Evolutionary conservation across 2,888 invertebrate species (phyloP), one percentile per base, ranked within the genome.

Genomic region (Pasiphila rectangulata): DNA sequence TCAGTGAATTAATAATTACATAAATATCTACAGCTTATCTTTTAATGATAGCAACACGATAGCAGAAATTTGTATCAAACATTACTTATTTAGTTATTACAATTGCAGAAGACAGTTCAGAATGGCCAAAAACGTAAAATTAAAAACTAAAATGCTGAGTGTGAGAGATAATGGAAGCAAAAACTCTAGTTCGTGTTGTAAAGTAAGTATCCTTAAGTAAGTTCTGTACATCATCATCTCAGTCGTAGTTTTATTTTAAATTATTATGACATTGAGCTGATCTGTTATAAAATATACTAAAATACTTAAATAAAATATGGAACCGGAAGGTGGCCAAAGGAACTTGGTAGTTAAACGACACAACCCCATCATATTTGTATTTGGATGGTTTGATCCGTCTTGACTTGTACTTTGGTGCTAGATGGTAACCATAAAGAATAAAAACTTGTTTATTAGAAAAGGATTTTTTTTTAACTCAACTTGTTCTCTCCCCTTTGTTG

Each of bases 1-100:
- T 49, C 51, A 42, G 25, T 32, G 54, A 42, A 59, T 57, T 55
- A 51, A 55, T 37, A 50, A 45, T 59, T 55, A 58, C 52, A 56
- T 56, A 54, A 56, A 46, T 17, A 35, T 37, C 21, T 55, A 51
- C 19, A 30, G 39, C n/a, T 16, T 5, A 51, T 48, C 51, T 35
- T 39, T 10, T n/a, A 15, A 25, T 20, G 16, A 20, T 37, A 12
- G 9, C 21, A 32, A 36, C 7, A 10, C 13, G 37, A 41, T 38
- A 20, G 20, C 21, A 15, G 17, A 25, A 20, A 35, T 13, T 37
- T 29, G 37, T 41, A 27, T 7, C 32, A n/a, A 38, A 9, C n/a
- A 35, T 39, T 24, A 30, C 20, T 15, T 9, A 13, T 42, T 9
- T n/a, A 16, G 6, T 9, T 2, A 25, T 13, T 44, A 46, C 25